Conservation (phyloP, 2,797 vertebrate species). For the Gallinago stenura region DNA sequence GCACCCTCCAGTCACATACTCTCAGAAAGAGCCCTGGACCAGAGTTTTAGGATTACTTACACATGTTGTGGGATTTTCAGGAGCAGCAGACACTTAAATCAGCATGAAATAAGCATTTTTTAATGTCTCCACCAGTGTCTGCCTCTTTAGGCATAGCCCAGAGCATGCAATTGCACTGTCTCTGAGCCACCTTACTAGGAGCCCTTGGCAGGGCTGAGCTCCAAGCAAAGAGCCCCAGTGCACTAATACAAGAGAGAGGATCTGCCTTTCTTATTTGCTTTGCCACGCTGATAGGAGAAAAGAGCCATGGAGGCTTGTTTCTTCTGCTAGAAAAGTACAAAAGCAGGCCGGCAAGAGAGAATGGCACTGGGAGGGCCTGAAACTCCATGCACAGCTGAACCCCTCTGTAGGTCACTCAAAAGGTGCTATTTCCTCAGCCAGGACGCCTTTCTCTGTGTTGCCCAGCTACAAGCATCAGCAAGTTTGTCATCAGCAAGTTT, state of each 20-base stretch:
- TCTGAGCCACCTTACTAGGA: not conserved
- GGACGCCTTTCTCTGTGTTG: not conserved
- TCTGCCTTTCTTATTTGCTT: not conserved
- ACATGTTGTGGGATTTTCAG: not conserved
- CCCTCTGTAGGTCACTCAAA: not conserved
- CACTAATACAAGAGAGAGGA: not conserved
- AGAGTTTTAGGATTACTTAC: not conserved
- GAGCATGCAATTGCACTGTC: not conserved
- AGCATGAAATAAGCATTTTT: not conserved
- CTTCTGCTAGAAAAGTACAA: not conserved
- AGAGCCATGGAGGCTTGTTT: not conserved
- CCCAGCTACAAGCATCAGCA: not conserved
- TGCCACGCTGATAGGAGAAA: not conserved
- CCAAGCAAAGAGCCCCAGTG: not conserved
- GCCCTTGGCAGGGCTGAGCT: not conserved
- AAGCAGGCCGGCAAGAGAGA: not conserved
- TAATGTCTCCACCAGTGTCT: rapidly evolving
- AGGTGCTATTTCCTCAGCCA: not conserved
- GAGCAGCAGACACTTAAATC: not conserved
- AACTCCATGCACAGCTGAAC: not conserved
- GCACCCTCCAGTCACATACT: not conserved
- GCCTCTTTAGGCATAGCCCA: not conserved
- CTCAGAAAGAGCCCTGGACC: not conserved
- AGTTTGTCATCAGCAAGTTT: not conserved
- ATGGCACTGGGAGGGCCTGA: not conserved